phyloP scores from a whole-genome alignment of 2,797 vertebrate genomes.

The Loris lydekkerianus region DNA sequence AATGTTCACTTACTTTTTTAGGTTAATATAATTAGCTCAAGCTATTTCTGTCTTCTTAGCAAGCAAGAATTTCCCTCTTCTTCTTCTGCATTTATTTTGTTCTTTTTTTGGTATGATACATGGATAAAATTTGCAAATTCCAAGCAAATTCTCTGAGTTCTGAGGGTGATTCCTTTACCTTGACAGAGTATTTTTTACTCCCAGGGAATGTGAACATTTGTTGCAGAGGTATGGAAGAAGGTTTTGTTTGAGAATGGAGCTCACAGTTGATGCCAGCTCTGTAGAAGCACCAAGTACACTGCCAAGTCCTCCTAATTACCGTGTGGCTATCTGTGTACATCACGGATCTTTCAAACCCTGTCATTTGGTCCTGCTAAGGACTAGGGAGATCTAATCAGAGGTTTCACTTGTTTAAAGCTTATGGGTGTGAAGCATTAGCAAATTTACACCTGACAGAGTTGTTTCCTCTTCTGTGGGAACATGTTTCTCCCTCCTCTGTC shows the following conservation, averaged over 20 bases:
- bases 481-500: not conserved
- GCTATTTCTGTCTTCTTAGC: constrained; percentile 75
- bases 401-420: constrained; percentile 28
- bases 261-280: not conserved
- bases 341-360: not conserved
- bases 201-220: not conserved
- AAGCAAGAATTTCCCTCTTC: constrained; percentile 59
- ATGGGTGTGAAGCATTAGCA: constrained; percentile 56
- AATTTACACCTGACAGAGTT: constrained; percentile 42
- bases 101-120: constrained; percentile 35
- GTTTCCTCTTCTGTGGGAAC: constrained; percentile 12
- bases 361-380: not conserved
- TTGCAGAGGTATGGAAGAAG: not conserved
- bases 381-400: not conserved
- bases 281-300: not conserved
- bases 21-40: constrained; percentile 77
- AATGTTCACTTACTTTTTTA: constrained; percentile 73
- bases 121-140: constrained; percentile 49
- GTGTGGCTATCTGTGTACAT: not conserved
- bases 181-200: not conserved
- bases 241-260: not conserved
- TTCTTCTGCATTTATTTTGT: constrained; percentile 17
- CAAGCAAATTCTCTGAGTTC: not conserved
- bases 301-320: not conserved
- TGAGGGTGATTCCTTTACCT: constrained; percentile 23